phyloP scores from a whole-genome alignment of 2,888 invertebrate genomes.

The Polydrusus cervinus region DNA sequence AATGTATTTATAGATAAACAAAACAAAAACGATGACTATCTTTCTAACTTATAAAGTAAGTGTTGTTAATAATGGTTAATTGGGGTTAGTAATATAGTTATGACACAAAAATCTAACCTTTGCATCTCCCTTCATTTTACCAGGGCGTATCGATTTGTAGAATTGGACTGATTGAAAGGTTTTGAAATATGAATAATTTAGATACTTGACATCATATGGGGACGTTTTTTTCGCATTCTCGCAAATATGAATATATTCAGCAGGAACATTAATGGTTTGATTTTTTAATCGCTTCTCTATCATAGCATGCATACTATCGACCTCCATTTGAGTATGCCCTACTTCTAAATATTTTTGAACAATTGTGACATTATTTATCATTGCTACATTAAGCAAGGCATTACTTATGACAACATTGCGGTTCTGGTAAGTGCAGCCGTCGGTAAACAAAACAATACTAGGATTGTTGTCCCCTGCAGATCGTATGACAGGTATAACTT shows the following conservation, averaged over 20 bases:
- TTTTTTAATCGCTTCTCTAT: conserved; percentile 41
- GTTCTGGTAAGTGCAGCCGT: conserved; percentile 46
- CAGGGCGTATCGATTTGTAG: conserved; percentile 26
- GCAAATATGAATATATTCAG: conserved; percentile 4
- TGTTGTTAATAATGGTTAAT: too few species aligned
- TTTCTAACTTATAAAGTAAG: too few species aligned
- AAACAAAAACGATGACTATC: too few species aligned
- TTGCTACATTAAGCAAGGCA: conserved; percentile 49
- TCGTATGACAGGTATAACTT: conserved; percentile 5
- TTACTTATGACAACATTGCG: conserved; percentile 45
- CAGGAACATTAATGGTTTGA: not conserved
- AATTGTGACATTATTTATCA: conserved; percentile 42
- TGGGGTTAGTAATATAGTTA: too few species aligned
- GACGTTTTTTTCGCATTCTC: not conserved
- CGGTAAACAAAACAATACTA: conserved; percentile 40
- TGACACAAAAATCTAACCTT: conserved; percentile 11
- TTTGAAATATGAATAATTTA: conserved; percentile 12
- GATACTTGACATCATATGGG: not conserved
- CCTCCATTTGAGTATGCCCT: too few species aligned
- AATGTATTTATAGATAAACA: too few species aligned
- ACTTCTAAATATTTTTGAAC: conserved; percentile 53
- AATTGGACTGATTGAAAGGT: conserved; percentile 9
- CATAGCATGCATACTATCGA: conserved; percentile 51
- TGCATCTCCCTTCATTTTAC: conserved; percentile 33
- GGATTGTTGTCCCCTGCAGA: not conserved